Conservation (phyloP, 2,797 vertebrate species). For the Podarcis lilfordi region DNA sequence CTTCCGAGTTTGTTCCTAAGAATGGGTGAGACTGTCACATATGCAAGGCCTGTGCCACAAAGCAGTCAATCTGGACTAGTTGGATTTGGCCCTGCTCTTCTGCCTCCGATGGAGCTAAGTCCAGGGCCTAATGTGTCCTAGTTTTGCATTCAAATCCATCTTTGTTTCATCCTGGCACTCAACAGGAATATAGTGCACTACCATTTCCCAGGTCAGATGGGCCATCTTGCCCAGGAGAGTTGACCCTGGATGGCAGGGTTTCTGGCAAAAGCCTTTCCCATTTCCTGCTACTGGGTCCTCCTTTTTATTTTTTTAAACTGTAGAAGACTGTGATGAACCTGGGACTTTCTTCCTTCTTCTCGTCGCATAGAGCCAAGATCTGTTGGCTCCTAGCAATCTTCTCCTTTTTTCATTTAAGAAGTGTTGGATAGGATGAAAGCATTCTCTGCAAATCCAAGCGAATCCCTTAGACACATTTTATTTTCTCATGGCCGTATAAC, state of each 20-base stretch:
- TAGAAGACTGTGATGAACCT: not conserved
- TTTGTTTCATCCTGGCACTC: not conserved
- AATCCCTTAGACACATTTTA: not conserved
- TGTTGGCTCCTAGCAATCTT: not conserved
- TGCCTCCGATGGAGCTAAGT: not conserved
- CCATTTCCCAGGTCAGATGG: not conserved
- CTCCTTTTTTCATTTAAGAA: not conserved
- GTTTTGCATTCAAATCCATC: not conserved
- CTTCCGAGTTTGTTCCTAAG: constrained; percentile 25
- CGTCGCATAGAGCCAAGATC: not conserved
- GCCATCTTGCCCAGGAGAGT: not conserved
- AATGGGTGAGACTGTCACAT: not conserved
- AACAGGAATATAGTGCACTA: not conserved
- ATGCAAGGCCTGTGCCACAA: not conserved
- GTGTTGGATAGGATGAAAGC: not conserved
- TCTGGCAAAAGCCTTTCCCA: not conserved
- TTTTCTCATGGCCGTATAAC: too few relatives aligned
- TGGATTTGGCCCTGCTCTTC: not conserved
- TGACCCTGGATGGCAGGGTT: not conserved
- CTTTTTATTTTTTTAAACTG: not conserved
- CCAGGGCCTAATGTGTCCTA: not conserved
- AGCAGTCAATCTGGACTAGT: not conserved
- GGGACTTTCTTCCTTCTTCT: not conserved
- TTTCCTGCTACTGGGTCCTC: not conserved
- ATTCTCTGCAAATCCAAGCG: not conserved